Evolutionary conservation across 2,888 invertebrate species (phyloP).

Genomic region (Phaedon cochleariae): DNA sequence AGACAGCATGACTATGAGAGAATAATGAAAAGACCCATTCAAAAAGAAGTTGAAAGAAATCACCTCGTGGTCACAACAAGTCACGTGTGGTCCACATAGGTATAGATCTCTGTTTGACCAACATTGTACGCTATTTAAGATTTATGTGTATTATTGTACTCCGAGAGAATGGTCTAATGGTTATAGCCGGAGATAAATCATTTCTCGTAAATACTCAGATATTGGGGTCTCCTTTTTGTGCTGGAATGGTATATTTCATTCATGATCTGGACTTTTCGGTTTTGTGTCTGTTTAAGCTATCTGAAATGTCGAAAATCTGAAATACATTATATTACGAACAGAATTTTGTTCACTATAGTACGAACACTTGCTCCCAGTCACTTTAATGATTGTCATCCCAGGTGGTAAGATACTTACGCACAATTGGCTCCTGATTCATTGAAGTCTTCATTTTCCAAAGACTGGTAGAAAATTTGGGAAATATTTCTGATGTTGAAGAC

Average conservation of each 20-base stretch:
- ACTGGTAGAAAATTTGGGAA: too few relatives aligned
- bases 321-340: too few relatives aligned
- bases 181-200: neutral
- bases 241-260: neutral
- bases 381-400: too few relatives aligned
- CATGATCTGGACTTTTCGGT: neutral
- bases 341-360: too few relatives aligned
- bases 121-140: constrained; percentile 43
- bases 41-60: constrained; percentile 22
- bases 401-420: too few relatives aligned
- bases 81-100: constrained; percentile 44
- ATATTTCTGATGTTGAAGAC: constrained; percentile 23
- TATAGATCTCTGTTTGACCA: constrained; percentile 37
- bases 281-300: neutral
- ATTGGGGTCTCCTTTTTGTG: neutral
- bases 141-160: constrained; percentile 43
- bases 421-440: too few relatives aligned
- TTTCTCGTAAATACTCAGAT: neutral
- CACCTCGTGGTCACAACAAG: constrained; percentile 42
- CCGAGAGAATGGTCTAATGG: neutral
- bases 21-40: neutral
- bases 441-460: too few relatives aligned
- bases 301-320: neutral
- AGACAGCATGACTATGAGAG: neutral
- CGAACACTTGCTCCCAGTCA: too few relatives aligned